Evolutionary conservation across 1,140 invertebrate genomes (phyloP).

Genomic region (Delia radicum): DNA sequence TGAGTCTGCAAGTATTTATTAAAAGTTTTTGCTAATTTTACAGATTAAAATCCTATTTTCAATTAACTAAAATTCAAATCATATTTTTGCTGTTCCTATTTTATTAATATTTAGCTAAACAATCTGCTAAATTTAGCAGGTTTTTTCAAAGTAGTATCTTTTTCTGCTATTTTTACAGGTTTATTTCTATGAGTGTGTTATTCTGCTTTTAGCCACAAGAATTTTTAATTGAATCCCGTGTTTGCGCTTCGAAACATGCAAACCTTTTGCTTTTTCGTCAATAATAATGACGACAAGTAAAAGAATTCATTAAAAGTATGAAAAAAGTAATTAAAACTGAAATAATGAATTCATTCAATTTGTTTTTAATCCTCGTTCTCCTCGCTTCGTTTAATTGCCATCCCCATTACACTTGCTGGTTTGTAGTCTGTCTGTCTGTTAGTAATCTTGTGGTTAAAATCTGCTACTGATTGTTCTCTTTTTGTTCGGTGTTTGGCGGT

Average conservation of each 20-base stretch:
- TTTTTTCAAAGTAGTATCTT: no score
- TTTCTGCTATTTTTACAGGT: background rate
- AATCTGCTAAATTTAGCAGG: background rate
- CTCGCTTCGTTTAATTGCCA: constrained; percentile 9
- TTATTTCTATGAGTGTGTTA: background rate
- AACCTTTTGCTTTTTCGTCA: constrained; percentile 38
- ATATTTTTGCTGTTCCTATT: no score
- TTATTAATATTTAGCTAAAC: no score
- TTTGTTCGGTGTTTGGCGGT: background rate
- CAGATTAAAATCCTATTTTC: no score
- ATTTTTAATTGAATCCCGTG: constrained; percentile 54
- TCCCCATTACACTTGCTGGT: background rate
- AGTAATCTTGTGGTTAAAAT: background rate
- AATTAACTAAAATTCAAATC: no score
- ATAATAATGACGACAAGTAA: constrained; percentile 27
- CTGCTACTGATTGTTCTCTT: constrained; percentile 15
- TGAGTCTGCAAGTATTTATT: no score
- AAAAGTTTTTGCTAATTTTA: no score
- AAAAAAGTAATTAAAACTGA: constrained; percentile 54
- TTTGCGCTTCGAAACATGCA: constrained; percentile 47
- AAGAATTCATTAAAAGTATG: constrained; percentile 40
- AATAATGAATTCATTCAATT: constrained; percentile 52
- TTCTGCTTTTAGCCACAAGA: constrained; percentile 25
- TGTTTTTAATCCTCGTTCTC: background rate
- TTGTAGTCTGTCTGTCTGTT: background rate